Percentiles rank a stretch among this genome's conserved stretches.
These are phyloP conservation scores for Trichonephila inaurata DNA, from an alignment of 1,140 invertebrate species.

Conservation along the genomic window DNA sequence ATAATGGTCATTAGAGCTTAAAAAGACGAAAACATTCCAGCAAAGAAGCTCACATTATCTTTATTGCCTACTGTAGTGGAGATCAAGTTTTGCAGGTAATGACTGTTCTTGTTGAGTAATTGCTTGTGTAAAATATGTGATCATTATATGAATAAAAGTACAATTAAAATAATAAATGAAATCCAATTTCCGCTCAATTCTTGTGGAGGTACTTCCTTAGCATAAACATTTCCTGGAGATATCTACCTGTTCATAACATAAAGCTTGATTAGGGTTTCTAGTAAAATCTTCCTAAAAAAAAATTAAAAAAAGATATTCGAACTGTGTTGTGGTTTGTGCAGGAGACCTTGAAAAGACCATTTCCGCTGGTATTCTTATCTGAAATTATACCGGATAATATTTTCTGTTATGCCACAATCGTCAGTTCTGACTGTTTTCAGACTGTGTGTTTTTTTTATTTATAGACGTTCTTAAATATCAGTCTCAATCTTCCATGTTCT, in stretches of 20 bases:
- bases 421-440: background rate
- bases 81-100: background rate
- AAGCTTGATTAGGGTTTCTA: background rate
- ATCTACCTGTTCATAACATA: background rate
- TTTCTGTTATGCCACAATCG: background rate
- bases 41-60: background rate
- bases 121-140: background rate
- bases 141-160: background rate
- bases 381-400: slow-evolving; percentile 23
- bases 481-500: background rate
- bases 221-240: background rate
- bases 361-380: slow-evolving; percentile 7
- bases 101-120: background rate
- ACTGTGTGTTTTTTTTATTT: background rate
- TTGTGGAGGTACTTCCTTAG: background rate
- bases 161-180: background rate
- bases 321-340: background rate
- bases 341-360: slow-evolving; percentile 20
- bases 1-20: background rate
- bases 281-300: background rate
- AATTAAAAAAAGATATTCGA: background rate
- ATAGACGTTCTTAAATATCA: background rate
- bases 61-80: background rate
- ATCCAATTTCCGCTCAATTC: background rate
- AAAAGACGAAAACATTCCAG: background rate